A percentile compares a stretch with the other conserved stretches of the same genome.
These are phyloP conservation scores for Leucophora obtusa DNA, from an alignment of 2,888 invertebrate species.

Conservation along the genomic window DNA sequence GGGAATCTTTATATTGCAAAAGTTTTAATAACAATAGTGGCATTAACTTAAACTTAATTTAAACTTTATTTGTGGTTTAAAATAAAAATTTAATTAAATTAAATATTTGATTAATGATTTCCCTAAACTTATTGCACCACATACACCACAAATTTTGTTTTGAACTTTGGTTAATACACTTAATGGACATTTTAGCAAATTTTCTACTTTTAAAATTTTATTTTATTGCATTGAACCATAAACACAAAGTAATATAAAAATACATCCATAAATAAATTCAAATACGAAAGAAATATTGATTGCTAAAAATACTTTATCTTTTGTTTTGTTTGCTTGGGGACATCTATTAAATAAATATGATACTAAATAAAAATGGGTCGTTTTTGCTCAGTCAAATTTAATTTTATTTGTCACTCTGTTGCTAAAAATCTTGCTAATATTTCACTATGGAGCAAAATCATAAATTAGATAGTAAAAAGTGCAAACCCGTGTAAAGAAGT, in stretches of 20 bases:
- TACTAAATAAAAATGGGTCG: neutral
- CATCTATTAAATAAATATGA: neutral
- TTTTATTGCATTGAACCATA: neutral
- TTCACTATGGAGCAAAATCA: neutral
- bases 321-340: neutral
- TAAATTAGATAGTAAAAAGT: no score
- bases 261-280: neutral
- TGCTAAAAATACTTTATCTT: neutral
- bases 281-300: neutral
- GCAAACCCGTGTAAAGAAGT: no score
- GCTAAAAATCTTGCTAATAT: neutral
- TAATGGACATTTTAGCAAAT: conserved; percentile 28
- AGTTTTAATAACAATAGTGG: no score
- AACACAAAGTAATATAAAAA: neutral
- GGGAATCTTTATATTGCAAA: no score
- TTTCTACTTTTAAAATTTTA: conserved; percentile 26
- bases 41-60: no score
- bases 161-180: neutral
- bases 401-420: conserved; percentile 32
- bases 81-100: no score
- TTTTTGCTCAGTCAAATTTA: conserved; percentile 41
- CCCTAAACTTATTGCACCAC: no score
- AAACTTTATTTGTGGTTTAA: no score
- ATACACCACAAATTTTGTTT: no score
- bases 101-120: no score